Percentiles rank a stretch among this genome's conserved stretches.
phyloP scores from a whole-genome alignment of 2,113 vertebrate species.

The Dunckerocampus dactyliophorus region DNA sequence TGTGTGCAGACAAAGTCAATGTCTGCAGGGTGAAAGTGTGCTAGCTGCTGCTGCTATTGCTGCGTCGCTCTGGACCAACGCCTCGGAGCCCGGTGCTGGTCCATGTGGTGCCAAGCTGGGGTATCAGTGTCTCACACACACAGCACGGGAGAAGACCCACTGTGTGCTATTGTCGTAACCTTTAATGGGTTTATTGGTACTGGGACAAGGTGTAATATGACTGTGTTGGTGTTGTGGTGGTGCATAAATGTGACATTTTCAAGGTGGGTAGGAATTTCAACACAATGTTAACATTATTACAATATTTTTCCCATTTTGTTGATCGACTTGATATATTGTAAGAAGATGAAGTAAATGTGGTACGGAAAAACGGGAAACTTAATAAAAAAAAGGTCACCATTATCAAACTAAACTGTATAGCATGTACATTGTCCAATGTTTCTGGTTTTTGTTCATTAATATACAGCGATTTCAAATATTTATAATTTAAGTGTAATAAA shows the following conservation, averaged over 20 bases:
- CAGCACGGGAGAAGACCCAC: slow-evolving; percentile 7
- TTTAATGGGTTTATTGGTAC: background rate
- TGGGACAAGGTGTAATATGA: background rate
- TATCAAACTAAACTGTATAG: too few species aligned
- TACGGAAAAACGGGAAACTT: too few species aligned
- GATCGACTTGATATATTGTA: too few species aligned
- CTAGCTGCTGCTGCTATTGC: slow-evolving; percentile 40
- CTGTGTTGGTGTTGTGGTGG: background rate
- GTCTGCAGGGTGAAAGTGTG: slow-evolving; percentile 68
- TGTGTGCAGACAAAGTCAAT: slow-evolving; percentile 64
- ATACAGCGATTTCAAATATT: too few species aligned
- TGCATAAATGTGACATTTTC: background rate
- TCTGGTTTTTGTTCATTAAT: too few species aligned
- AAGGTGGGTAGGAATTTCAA: background rate
- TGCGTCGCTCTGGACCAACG: slow-evolving; percentile 59
- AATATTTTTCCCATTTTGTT: background rate
- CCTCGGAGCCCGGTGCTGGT: slow-evolving; percentile 52
- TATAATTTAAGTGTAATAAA: too few species aligned
- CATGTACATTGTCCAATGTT: too few species aligned
- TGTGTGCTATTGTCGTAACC: background rate
- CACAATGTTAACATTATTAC: background rate
- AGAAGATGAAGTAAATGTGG: too few species aligned
- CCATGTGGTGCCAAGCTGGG: slow-evolving; percentile 46
- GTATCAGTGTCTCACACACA: slow-evolving; percentile 61
- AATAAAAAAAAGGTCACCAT: too few species aligned